Percentiles rank a stretch among this genome's conserved stretches.
Evolutionary conservation across 2,888 invertebrate species (phyloP).

Genomic region (Drosophila greeni): DNA sequence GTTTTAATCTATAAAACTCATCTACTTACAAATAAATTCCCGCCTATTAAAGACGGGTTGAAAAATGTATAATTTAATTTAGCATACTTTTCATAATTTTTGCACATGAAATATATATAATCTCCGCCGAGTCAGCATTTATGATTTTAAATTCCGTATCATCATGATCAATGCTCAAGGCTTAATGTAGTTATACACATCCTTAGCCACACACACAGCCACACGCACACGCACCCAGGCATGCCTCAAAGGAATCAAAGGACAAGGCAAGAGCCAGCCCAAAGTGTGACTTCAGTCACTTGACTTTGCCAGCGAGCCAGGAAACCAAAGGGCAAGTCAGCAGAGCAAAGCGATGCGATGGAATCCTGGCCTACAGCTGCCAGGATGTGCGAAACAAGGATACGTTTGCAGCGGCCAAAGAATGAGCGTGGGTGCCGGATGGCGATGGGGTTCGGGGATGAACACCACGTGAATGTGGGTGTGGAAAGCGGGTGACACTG

Average conservation of each 20-base stretch:
- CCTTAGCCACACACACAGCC: not conserved
- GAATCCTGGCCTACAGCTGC: slow-evolving; percentile 40
- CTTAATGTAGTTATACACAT: slow-evolving; percentile 23
- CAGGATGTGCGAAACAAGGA: slow-evolving; percentile 58
- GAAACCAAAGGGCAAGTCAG: slow-evolving; percentile 39
- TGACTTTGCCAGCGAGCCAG: slow-evolving; percentile 49
- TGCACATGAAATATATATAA: not conserved
- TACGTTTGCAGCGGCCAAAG: slow-evolving; percentile 6
- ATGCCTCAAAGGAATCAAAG: slow-evolving; percentile 33
- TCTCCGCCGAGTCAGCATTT: slow-evolving; percentile 4
- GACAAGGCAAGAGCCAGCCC: slow-evolving; percentile 13
- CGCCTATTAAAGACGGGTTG: not conserved
- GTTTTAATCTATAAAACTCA: too few species aligned
- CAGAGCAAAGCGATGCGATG: slow-evolving; percentile 16
- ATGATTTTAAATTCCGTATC: slow-evolving; percentile 28
- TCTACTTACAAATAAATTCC: too few species aligned
- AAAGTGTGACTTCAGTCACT: slow-evolving; percentile 65
- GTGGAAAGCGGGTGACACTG: slow-evolving; percentile 3
- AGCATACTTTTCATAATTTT: slow-evolving; percentile 7
- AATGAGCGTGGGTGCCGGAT: not conserved
- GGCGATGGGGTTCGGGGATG: not conserved
- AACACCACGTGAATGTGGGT: slow-evolving; percentile 1
- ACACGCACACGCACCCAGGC: slow-evolving; percentile 6
- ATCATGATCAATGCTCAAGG: slow-evolving; percentile 34
- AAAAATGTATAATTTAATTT: not conserved